These are phyloP conservation scores for Cyclophora punctaria DNA, from an alignment of 2,888 invertebrate genomes.

Conservation along the genomic window DNA sequence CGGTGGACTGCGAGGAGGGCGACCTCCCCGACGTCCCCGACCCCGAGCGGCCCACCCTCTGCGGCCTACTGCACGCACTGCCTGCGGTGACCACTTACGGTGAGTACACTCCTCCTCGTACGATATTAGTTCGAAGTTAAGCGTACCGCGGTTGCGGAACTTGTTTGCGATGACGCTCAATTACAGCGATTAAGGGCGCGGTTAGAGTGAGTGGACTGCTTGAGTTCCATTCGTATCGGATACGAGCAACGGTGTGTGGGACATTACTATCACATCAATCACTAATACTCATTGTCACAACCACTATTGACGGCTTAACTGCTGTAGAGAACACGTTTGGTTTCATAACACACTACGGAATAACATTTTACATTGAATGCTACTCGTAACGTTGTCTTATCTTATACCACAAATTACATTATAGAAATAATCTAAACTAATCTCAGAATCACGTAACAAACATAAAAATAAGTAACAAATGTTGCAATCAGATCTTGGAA, in stretches of 20 bases:
- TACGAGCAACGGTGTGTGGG: slow-evolving; percentile 65
- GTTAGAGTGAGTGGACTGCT: slow-evolving; percentile 27
- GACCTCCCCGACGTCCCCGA: slow-evolving; percentile 12
- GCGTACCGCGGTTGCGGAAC: slow-evolving; percentile 34
- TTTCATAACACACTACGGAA: too few relatives aligned
- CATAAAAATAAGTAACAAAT: too few relatives aligned
- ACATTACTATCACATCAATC: slow-evolving; percentile 69
- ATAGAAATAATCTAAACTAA: too few relatives aligned
- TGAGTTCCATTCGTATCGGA: slow-evolving; percentile 52
- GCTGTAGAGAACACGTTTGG: too few relatives aligned
- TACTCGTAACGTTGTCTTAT: too few relatives aligned
- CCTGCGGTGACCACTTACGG: slow-evolving; percentile 50
- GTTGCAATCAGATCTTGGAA: not conserved
- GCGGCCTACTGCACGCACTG: slow-evolving; percentile 58
- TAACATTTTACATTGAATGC: too few relatives aligned
- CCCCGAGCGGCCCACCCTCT: slow-evolving; percentile 42
- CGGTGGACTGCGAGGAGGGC: slow-evolving; percentile 42
- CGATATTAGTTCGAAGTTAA: slow-evolving; percentile 37
- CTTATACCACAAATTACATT: too few relatives aligned
- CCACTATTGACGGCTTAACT: too few relatives aligned
- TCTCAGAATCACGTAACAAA: too few relatives aligned
- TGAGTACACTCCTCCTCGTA: slow-evolving; percentile 32
- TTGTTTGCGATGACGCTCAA: slow-evolving; percentile 43
- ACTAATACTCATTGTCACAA: slow-evolving; percentile 15
- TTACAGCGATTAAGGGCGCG: slow-evolving; percentile 52